phyloP scores from a whole-genome alignment of 2,797 vertebrate species.

The Esox lucius region DNA sequence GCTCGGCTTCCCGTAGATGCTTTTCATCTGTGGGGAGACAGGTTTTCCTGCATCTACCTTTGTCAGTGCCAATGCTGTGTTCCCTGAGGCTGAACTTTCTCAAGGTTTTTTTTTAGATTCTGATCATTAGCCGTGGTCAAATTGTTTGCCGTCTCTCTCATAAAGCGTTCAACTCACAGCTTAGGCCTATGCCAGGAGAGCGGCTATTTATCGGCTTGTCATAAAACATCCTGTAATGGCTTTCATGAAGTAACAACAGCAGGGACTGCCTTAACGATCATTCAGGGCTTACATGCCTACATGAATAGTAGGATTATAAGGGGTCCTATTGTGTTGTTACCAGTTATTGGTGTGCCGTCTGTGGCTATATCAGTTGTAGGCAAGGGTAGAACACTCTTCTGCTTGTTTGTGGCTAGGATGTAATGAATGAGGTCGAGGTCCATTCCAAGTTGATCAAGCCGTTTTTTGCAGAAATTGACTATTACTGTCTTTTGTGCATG shows the following conservation, averaged over 20 bases:
- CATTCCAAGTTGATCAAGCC: slow-evolving; percentile 53
- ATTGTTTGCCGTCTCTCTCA: neutral
- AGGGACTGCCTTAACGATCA: slow-evolving; percentile 6
- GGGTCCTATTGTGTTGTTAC: neutral
- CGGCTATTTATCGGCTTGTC: neutral
- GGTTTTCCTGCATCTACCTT: too few relatives aligned
- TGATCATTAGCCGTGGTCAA: too few relatives aligned
- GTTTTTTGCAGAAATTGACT: slow-evolving; percentile 71
- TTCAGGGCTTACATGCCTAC: neutral
- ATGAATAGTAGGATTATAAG: neutral
- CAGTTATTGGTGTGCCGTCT: neutral
- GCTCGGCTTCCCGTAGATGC: too few relatives aligned
- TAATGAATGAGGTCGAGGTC: neutral
- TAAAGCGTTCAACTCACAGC: slow-evolving; percentile 11
- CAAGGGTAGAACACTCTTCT: neutral
- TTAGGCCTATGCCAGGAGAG: slow-evolving; percentile 5
- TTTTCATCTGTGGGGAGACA: too few relatives aligned
- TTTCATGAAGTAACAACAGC: slow-evolving; percentile 12
- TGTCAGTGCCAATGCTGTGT: too few relatives aligned
- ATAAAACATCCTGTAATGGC: slow-evolving; percentile 7
- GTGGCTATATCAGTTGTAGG: neutral
- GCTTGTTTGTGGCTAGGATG: neutral
- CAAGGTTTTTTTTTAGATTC: too few relatives aligned
- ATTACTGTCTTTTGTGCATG: slow-evolving; percentile 72
- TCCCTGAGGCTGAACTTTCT: too few relatives aligned